Evolutionary conservation across 2,797 vertebrate species (phyloP).

Genomic region (Semaprochilodus insignis): DNA sequence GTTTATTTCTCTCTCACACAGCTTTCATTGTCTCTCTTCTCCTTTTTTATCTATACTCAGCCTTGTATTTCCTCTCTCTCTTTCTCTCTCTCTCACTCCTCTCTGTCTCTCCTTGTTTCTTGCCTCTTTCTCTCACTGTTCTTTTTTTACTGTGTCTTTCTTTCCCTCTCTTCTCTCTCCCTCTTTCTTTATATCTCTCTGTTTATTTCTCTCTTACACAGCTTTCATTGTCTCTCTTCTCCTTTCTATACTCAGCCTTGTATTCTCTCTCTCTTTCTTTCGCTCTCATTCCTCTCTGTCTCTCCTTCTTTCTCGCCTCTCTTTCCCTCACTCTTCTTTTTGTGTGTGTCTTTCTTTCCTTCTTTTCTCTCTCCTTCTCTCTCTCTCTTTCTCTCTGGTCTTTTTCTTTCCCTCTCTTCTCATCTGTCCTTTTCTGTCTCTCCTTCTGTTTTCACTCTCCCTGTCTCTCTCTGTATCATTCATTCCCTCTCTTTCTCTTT

Average conservation of each 20-base stretch:
- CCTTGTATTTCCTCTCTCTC: too few species aligned
- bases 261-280: too few species aligned
- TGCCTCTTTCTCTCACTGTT: background rate
- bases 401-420: slow-evolving; percentile 12
- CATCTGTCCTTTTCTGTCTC: too few species aligned
- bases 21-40: background rate
- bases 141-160: background rate
- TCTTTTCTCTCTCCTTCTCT: too few species aligned
- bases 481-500: background rate
- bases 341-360: too few species aligned
- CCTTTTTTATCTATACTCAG: background rate
- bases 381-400: too few species aligned
- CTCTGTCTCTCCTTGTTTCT: background rate
- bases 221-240: background rate
- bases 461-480: too few species aligned
- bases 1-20: too few species aligned
- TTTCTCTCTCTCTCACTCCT: too few species aligned
- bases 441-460: too few species aligned
- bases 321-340: background rate
- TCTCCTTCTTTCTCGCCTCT: background rate
- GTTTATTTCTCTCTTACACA: background rate
- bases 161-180: background rate
- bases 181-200: background rate
- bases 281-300: too few species aligned
- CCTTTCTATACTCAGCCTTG: too few species aligned